phyloP scores from a whole-genome alignment of 2,888 invertebrate species.

The Xanthorhoe spadicearia region DNA sequence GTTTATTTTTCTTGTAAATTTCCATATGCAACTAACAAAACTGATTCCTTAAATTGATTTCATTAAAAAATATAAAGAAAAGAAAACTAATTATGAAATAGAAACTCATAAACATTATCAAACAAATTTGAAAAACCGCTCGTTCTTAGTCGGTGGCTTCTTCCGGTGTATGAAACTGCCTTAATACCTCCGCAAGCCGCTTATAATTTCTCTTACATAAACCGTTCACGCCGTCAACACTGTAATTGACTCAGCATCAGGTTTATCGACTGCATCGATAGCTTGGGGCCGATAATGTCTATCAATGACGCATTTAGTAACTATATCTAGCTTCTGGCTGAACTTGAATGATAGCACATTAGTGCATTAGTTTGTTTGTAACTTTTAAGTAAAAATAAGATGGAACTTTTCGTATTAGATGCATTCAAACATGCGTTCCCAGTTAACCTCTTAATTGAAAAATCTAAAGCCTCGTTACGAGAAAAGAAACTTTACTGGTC shows the following conservation, averaged over 20 bases:
- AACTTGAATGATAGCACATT: neutral
- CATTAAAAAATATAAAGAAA: too few species aligned
- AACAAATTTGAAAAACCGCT: neutral
- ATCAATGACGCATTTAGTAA: slow-evolving; percentile 9
- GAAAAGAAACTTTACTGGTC: too few species aligned
- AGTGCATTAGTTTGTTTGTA: neutral
- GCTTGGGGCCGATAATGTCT: slow-evolving; percentile 21
- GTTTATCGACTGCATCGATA: slow-evolving; percentile 19
- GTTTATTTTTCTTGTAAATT: too few species aligned
- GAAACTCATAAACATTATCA: neutral
- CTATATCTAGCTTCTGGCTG: neutral
- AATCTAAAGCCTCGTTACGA: too few species aligned
- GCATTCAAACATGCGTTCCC: too few species aligned
- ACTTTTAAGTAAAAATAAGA: too few species aligned
- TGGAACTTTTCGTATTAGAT: too few species aligned
- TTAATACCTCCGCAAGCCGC: neutral
- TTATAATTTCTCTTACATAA: slow-evolving; percentile 13
- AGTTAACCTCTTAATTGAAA: too few species aligned
- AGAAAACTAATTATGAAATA: too few species aligned
- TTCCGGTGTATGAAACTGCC: neutral
- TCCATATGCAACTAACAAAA: too few species aligned
- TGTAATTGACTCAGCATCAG: slow-evolving; percentile 20
- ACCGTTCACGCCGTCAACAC: slow-evolving; percentile 5
- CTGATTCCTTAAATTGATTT: too few species aligned
- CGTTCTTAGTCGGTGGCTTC: neutral